Percentiles rank a stretch among this genome's conserved stretches.
Conservation (phyloP, 2,888 invertebrate species). For the Lepidocyrtinus sp. region DNA sequence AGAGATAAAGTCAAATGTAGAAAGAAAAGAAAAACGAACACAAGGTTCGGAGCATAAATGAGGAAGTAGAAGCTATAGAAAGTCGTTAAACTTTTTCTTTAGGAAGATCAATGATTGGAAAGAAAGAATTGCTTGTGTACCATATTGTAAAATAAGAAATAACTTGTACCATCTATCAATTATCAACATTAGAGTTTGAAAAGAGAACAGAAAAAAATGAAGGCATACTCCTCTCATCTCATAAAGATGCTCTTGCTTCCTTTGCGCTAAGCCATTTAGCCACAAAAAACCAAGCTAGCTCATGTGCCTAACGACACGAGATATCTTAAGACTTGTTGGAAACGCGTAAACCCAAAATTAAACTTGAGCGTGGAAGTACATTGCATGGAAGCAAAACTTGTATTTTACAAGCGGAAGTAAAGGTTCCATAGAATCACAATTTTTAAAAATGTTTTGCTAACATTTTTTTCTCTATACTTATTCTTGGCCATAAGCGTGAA, state of each 20-base stretch:
- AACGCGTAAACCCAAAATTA: background rate
- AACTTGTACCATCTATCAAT: constrained; percentile 31
- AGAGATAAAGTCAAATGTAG: background rate
- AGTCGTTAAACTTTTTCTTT: constrained; percentile 1
- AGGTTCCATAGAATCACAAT: no score
- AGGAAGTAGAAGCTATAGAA: background rate
- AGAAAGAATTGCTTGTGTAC: constrained; percentile 20
- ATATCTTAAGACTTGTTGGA: no score
- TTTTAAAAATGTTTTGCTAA: no score
- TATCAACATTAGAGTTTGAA: constrained; percentile 21
- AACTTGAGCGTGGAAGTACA: no score
- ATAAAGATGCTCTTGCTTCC: background rate
- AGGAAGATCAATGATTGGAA: constrained; percentile 25
- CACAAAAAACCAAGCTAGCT: no score
- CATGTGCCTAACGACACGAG: no score
- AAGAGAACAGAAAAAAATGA: background rate
- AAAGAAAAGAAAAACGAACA: background rate
- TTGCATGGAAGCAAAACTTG: no score
- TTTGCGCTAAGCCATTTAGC: no score
- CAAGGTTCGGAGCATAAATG: background rate
- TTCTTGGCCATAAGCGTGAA: no score
- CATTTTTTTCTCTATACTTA: no score
- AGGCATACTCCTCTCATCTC: background rate
- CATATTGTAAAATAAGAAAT: constrained; percentile 26
- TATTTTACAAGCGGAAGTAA: no score